Conservation (phyloP, 1,140 invertebrate species). For the Bactericera cockerelli region DNA sequence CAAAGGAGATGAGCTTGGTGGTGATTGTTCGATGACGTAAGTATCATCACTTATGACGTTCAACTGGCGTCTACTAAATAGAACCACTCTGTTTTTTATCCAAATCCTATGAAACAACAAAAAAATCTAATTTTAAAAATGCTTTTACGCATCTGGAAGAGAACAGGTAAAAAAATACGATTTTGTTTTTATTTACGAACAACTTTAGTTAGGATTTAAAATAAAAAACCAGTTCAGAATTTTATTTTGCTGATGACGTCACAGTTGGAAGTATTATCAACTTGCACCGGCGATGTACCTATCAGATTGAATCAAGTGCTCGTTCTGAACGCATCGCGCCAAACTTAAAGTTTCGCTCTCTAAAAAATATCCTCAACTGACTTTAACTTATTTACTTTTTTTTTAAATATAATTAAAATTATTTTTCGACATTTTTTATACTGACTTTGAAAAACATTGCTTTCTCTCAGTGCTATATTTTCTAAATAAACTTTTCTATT, state of each 20-base stretch:
- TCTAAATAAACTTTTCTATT: not conserved
- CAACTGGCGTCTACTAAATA: too few species aligned
- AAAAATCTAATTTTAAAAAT: too few species aligned
- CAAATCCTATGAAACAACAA: too few species aligned
- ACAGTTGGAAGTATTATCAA: not conserved
- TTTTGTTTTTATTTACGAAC: constrained; percentile 3
- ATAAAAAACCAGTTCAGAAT: not conserved
- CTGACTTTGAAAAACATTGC: too few species aligned
- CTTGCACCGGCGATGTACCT: constrained; percentile 3
- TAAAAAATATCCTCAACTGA: not conserved
- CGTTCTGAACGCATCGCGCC: not conserved
- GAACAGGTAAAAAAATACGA: not conserved
- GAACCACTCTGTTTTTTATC: too few species aligned
- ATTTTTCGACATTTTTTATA: too few species aligned
- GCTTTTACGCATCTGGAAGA: too few species aligned
- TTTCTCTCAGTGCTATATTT: not conserved
- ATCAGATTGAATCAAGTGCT: constrained; percentile 7
- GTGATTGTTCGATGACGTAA: too few species aligned
- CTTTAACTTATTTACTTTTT: not conserved
- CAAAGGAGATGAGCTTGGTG: too few species aligned
- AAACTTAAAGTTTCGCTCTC: not conserved
- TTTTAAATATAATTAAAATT: too few species aligned
- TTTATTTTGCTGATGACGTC: constrained; percentile 1
- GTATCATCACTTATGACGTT: too few species aligned
- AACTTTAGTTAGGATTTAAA: not conserved